A percentile compares a stretch with the other conserved stretches of the same genome.
phyloP scores from a whole-genome alignment of 2,888 invertebrate species.

The Xestia xanthographa region DNA sequence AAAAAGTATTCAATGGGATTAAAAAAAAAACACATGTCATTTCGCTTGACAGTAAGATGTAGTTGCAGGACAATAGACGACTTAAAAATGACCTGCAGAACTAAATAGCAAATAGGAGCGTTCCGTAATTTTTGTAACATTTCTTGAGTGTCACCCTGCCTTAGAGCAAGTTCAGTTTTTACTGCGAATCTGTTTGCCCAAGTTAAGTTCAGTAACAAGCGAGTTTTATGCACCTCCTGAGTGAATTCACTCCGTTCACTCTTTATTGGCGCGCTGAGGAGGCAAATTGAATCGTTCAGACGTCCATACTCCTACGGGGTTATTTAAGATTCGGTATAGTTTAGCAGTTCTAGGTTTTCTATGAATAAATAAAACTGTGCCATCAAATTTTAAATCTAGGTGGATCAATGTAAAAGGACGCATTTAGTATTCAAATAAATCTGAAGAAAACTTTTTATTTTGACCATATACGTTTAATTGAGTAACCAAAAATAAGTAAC shows the following conservation, averaged over 20 bases:
- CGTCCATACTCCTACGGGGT: conserved; percentile 8
- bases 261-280: conserved; percentile 64
- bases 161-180: conserved; percentile 67
- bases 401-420: no score
- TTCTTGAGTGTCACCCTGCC: conserved; percentile 64
- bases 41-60: not conserved
- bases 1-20: no score
- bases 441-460: not conserved
- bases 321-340: conserved; percentile 3
- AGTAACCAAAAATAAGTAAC: not conserved
- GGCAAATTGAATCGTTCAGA: conserved; percentile 55
- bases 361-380: not conserved
- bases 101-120: not conserved
- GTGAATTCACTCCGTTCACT: conserved; percentile 62
- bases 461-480: not conserved
- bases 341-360: not conserved
- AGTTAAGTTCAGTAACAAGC: conserved; percentile 59
- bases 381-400: no score
- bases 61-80: not conserved
- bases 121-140: conserved; percentile 8
- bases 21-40: no score
- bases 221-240: conserved; percentile 67
- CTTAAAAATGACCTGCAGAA: not conserved
- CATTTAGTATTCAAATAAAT: no score
- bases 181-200: conserved; percentile 70